Percentiles rank a stretch among this genome's conserved stretches.
Evolutionary conservation across 30 jellyfish, hydroid and myxozoan species (phyloP).

Genomic region (Aurelia aurita): DNA sequence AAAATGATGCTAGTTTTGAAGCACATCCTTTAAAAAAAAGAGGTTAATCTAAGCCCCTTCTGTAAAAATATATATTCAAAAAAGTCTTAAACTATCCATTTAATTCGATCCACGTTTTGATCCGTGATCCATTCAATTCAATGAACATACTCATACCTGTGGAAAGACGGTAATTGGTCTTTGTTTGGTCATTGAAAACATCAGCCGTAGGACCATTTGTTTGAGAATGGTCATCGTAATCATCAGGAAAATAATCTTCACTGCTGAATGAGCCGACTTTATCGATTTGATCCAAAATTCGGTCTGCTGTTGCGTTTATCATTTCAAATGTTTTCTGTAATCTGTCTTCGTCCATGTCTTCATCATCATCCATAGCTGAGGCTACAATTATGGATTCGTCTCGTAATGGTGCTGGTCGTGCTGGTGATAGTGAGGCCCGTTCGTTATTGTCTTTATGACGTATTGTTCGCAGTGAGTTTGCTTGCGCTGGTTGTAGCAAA

Average conservation of each 20-base stretch:
- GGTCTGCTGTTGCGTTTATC: slow-evolving; percentile 67
- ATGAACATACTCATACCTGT: background rate
- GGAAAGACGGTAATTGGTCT: background rate
- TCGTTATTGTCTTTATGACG: no score
- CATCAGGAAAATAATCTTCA: slow-evolving; percentile 30
- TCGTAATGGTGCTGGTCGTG: slow-evolving; percentile 27
- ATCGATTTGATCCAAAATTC: slow-evolving; percentile 61
- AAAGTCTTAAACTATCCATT: no score
- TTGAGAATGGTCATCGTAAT: background rate
- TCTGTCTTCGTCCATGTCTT: slow-evolving; percentile 50
- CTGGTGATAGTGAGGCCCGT: no score
- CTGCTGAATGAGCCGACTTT: slow-evolving; percentile 43
- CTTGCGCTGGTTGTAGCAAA: no score
- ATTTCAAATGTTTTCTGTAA: slow-evolving; percentile 41
- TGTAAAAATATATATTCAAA: no score
- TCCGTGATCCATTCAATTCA: no score
- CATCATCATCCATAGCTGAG: slow-evolving; percentile 28
- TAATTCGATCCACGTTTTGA: no score
- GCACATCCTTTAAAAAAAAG: no score
- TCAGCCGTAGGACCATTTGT: background rate
- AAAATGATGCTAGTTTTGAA: no score
- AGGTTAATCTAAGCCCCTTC: no score
- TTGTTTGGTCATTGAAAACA: slow-evolving; percentile 9
- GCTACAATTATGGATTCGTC: slow-evolving; percentile 45
- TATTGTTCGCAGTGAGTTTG: no score